Percentiles rank a stretch among this genome's conserved stretches.
These are phyloP conservation scores for Cynopterus sphinx DNA, from an alignment of 2,797 vertebrate species.

Conservation along the genomic window DNA sequence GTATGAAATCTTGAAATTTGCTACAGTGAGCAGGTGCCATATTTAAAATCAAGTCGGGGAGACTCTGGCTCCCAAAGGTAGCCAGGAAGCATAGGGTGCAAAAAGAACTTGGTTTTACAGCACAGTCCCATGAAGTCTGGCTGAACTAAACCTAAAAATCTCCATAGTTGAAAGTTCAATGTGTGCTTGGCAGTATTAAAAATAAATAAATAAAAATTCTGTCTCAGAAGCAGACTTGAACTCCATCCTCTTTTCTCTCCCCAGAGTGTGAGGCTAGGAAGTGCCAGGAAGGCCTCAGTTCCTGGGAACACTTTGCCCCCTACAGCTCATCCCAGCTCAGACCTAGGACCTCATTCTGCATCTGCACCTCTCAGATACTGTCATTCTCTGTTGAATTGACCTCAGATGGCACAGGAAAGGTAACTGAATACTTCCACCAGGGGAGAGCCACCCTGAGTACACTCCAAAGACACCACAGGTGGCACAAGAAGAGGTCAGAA, in stretches of 20 bases:
- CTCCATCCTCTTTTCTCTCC: not conserved
- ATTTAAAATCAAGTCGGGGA: not conserved
- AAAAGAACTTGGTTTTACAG: not conserved
- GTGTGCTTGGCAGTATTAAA: not conserved
- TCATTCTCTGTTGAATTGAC: not conserved
- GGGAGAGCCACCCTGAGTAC: not conserved
- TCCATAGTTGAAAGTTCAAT: not conserved
- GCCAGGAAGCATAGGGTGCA: not conserved
- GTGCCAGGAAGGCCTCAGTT: not conserved
- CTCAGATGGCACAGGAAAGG: not conserved
- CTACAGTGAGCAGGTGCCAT: not conserved
- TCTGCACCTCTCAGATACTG: not conserved
- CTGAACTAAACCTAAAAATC: not conserved
- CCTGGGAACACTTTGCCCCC: not conserved
- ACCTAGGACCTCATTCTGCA: not conserved
- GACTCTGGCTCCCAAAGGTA: not conserved
- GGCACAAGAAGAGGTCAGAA: not conserved
- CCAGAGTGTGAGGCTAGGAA: not conserved
- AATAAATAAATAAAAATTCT: not conserved
- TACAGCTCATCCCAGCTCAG: rapidly evolving
- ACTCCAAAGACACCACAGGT: rapidly evolving
- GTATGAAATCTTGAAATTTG: not conserved
- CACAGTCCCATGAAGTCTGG: not conserved
- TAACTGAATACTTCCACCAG: not conserved
- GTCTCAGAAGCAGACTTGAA: not conserved